phyloP scores from a whole-genome alignment of 2,888 invertebrate genomes.

The Drosophila gaucha region DNA sequence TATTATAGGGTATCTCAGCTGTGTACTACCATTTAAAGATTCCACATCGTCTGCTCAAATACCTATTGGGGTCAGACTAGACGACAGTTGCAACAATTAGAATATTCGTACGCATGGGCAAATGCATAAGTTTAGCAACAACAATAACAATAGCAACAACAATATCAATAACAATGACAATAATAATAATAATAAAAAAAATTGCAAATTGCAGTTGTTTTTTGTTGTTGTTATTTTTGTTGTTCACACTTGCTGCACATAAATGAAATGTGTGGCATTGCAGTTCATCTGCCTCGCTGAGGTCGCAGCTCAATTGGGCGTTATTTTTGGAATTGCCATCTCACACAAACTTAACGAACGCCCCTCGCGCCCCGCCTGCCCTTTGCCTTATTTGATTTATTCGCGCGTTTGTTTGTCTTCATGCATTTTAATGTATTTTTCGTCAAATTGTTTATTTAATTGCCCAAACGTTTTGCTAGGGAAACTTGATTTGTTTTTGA shows the following conservation, averaged over 20 bases:
- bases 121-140: constrained; percentile 41
- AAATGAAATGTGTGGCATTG: constrained; percentile 8
- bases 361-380: constrained; percentile 1
- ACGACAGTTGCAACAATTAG: constrained; percentile 36
- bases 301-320: constrained; percentile 36
- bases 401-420: constrained; percentile 45
- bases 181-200: constrained; percentile 30
- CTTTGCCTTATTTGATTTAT: constrained; percentile 55
- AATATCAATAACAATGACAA: not conserved
- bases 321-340: constrained; percentile 10
- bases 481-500: constrained; percentile 13
- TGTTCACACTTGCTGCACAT: constrained; percentile 52
- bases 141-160: constrained; percentile 12
- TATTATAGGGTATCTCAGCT: constrained; percentile 10
- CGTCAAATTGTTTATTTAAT: constrained; percentile 59
- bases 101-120: constrained; percentile 28
- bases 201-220: constrained; percentile 39
- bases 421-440: constrained; percentile 66
- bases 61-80: constrained; percentile 47
- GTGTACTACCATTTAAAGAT: not conserved
- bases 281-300: constrained; percentile 14
- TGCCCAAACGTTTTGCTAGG: constrained; percentile 42
- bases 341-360: not conserved
- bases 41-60: constrained; percentile 8
- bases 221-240: constrained; percentile 9